A percentile compares a stretch with the other conserved stretches of the same genome.
phyloP scores from a whole-genome alignment of 2,797 vertebrate species.

The Onychomys torridus region DNA sequence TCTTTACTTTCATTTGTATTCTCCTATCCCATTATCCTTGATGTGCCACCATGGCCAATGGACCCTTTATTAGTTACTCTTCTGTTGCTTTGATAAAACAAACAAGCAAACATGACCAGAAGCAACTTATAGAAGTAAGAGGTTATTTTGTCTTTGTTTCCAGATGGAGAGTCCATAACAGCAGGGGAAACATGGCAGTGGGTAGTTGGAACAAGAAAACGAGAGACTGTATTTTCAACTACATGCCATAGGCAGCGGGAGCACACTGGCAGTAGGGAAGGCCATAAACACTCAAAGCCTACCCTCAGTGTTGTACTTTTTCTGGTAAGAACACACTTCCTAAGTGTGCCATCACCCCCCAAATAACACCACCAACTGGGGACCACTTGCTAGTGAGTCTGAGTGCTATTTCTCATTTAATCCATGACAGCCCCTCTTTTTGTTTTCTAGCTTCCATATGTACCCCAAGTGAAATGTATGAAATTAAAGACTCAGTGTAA shows the following conservation, averaged over 20 bases:
- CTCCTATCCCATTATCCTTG: background rate
- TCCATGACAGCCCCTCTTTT: too few species aligned
- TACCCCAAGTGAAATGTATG: background rate
- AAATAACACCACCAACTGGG: background rate
- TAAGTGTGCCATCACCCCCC: background rate
- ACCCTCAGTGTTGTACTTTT: too few species aligned
- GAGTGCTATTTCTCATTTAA: background rate
- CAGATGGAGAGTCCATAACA: background rate
- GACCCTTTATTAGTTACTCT: background rate
- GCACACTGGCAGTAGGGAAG: background rate
- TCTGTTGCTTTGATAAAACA: background rate
- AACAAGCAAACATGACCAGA: background rate
- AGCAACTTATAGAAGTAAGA: background rate
- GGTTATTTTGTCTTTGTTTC: background rate
- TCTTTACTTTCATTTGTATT: background rate
- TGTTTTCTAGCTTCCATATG: too few species aligned
- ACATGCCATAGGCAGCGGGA: too few species aligned
- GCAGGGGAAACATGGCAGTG: background rate
- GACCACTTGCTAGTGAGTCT: background rate
- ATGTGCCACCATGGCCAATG: background rate
- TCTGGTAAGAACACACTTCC: background rate
- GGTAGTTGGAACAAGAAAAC: background rate
- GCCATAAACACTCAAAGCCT: background rate
- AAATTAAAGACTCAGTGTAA: too few species aligned
- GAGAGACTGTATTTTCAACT: background rate